Percentiles rank a stretch among this genome's conserved stretches.
These are phyloP conservation scores for Ricordea florida DNA, from an alignment of 92 coral and sea anemone genomes.

Conservation along the genomic window DNA sequence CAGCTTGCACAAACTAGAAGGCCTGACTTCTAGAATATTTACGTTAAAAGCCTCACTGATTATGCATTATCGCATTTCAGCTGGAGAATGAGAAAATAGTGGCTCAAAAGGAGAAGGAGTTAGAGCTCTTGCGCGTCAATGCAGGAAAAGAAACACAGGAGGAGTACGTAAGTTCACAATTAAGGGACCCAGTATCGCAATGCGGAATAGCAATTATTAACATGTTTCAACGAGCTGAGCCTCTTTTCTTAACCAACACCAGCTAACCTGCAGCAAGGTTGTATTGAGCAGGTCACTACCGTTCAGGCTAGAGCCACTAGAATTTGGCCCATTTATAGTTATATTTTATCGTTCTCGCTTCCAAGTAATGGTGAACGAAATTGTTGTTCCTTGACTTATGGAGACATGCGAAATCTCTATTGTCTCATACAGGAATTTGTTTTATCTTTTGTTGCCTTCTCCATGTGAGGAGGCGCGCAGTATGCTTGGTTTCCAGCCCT, in stretches of 20 bases:
- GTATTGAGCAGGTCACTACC: too few relatives aligned
- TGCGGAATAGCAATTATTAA: not conserved
- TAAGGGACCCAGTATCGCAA: not conserved
- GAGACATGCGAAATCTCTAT: too few relatives aligned
- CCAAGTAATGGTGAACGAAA: not conserved
- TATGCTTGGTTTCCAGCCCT: too few relatives aligned
- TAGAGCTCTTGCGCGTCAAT: slow-evolving; percentile 70
- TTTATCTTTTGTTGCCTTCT: too few relatives aligned
- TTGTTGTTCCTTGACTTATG: not conserved
- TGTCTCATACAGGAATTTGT: too few relatives aligned
- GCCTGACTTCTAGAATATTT: not conserved
- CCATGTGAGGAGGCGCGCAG: too few relatives aligned
- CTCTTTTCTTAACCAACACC: too few relatives aligned
- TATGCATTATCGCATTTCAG: slow-evolving; percentile 19
- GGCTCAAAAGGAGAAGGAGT: slow-evolving; percentile 94
- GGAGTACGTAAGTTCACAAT: slow-evolving; percentile 1
- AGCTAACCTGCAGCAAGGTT: too few relatives aligned
- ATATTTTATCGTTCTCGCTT: not conserved
- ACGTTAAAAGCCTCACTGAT: not conserved
- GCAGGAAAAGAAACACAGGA: slow-evolving; percentile 48
- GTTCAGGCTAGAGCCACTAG: too few relatives aligned
- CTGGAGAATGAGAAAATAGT: slow-evolving; percentile 95
- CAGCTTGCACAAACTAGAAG: not conserved
- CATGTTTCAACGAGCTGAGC: too few relatives aligned
- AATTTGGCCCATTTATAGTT: not conserved